Evolutionary conservation across 2,888 invertebrate species (phyloP), one percentile per base, ranked within the genome.

Genomic region (Hemicrepidius hirtus): DNA sequence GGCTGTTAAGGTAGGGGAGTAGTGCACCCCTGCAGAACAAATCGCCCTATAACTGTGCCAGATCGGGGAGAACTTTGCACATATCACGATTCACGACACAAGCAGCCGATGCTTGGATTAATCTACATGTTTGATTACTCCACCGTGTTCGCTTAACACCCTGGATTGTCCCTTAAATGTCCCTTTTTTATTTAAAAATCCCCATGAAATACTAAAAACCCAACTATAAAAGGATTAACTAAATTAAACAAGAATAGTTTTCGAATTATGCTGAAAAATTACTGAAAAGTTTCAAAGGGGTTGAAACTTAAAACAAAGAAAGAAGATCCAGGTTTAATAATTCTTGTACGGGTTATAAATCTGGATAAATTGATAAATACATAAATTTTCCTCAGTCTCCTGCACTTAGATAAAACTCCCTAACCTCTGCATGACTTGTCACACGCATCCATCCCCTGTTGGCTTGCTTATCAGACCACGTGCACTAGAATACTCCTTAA

Each of bases 1-100:
- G 68, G 65, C 60, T 68, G 75, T 68, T 67, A 63, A 71, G 71
- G 67, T 68, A 75, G 70, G 71, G 76, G 69, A 65, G 76, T 40
- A 68, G 80, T 75, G 80, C 83, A 82, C 82, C 84, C 83, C 82
- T 80, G 81, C 81, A 80, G 82, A 84, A 84, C 83, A 83, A 84
- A 84, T 84, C 83, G 80, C 76, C 80, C 78, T 82, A 82, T 82
- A 82, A 82, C 82, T 80, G 82, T 81, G 81, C 81, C 81, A 81
- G 81, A 81, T 81, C 79, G 80, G 74, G 63, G 78, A 75, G 76
- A 77, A 77, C 78, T 80, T 79, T 76, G 78, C 78, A 80, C 82
- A 80, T 80, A 80, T 79, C 80, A 79, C 80, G 77, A 78, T 78
- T 75, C 76, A 76, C 76, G 76, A 40, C 60, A 53, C 62, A 53